Evolutionary conservation across 1,140 invertebrate genomes (phyloP).

Genomic region (Diprion similis): DNA sequence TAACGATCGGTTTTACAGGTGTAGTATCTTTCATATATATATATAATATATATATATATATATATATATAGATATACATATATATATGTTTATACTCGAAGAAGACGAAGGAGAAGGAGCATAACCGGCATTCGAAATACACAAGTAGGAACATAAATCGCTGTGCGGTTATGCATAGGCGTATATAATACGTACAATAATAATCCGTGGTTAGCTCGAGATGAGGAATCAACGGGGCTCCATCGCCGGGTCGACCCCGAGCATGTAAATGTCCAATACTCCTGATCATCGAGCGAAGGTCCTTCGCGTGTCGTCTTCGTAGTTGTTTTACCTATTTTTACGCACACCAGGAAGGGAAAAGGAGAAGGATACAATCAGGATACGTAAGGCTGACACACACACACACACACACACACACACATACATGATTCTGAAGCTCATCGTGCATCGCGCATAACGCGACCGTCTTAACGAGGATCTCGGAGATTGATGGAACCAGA

Average conservation of each 20-base stretch:
- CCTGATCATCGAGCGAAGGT: conserved; percentile 21
- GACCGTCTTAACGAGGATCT: conserved; percentile 52
- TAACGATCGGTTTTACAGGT: too few species aligned
- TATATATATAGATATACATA: too few species aligned
- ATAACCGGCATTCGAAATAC: too few species aligned
- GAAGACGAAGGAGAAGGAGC: too few species aligned
- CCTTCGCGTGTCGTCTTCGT: conserved; percentile 16
- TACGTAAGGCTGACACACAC: neutral
- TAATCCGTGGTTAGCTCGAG: conserved; percentile 21
- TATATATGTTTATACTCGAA: too few species aligned
- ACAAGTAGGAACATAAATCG: too few species aligned
- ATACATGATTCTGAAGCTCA: too few species aligned
- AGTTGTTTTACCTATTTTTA: neutral
- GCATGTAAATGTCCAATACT: conserved; percentile 44
- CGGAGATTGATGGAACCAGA: conserved; percentile 54
- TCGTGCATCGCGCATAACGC: conserved; percentile 39
- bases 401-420: neutral
- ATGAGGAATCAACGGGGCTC: conserved; percentile 47
- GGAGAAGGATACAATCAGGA: neutral
- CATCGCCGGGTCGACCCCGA: conserved; percentile 20
- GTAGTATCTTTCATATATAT: too few species aligned
- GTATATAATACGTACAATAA: neutral
- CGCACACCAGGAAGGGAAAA: too few species aligned
- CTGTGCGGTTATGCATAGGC: too few species aligned
- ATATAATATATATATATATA: too few species aligned